Evolutionary conservation across 2,888 invertebrate genomes (phyloP), one percentile per base, ranked within the genome.

Genomic region (Leptinotarsa juncta): DNA sequence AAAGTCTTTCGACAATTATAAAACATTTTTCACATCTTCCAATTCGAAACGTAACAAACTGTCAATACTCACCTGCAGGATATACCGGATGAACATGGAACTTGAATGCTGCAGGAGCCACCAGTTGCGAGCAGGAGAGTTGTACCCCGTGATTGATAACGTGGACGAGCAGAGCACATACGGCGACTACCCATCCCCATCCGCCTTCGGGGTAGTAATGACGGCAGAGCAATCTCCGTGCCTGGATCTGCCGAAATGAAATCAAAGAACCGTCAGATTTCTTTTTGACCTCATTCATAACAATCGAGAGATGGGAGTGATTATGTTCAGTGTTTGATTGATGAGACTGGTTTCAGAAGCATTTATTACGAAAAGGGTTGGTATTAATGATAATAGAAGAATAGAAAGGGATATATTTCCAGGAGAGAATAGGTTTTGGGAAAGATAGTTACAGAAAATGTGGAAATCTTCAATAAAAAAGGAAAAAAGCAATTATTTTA

Each of bases 151-250:
- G 93, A 67, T 93, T 92, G 68, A 96, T 88, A 70, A 94, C 88
- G 85, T 95, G 94, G 26, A 94, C 93, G 73, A 94, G 88, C 42
- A 94, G 90, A 32, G 93, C 93, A 79, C 94, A 94, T 70, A 92
- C 90, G 67, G 94, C 92, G 75, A 96, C 91, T 69, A 95, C 91
- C 94, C 94, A 96, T 18, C 96, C 95, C 95, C 95, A 96, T 16
- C 95, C 95, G 3, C 95, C 95, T 89, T 96, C 96, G 4, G 95
- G 95, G 87, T 95, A 95, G 88, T 95, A 95, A 82, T 95, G 93
- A 50, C 93, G 90, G 73, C 92, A 92, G 65, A 94, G 89, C 65
- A 93, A 90, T 70, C 92, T 89, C 14, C 92, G 90, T 0, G 93
- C 92, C 62, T 92, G 91, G 60, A 92, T 90, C 77, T 91, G 90